phyloP scores from a whole-genome alignment of 2,113 vertebrate species.

The Callospermophilus lateralis region DNA sequence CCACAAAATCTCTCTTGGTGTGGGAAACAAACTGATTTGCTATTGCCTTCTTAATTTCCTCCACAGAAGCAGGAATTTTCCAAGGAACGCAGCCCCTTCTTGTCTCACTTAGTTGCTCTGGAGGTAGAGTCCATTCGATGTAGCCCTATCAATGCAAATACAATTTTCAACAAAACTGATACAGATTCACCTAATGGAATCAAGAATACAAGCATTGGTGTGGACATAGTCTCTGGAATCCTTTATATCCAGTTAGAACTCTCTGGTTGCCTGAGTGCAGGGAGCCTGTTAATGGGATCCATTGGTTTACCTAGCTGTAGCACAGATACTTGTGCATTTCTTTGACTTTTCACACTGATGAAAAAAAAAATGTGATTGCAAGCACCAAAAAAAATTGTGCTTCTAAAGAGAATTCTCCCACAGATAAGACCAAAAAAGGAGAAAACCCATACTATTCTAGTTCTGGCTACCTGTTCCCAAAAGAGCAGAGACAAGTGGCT shows the following conservation, averaged over 20 bases:
- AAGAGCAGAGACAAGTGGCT: neutral
- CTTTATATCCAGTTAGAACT: neutral
- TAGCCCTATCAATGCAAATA: slow-evolving; percentile 66
- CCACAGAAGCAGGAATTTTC: slow-evolving; percentile 78
- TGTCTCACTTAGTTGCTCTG: slow-evolving; percentile 51
- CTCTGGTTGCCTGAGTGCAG: fast-evolving
- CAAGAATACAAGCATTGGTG: neutral
- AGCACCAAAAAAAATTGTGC: neutral
- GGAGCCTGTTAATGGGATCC: neutral
- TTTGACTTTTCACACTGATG: neutral
- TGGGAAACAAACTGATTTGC: slow-evolving; percentile 87
- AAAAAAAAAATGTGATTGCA: neutral
- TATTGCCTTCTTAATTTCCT: slow-evolving; percentile 82
- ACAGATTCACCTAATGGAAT: neutral
- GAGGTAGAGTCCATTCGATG: slow-evolving; percentile 85
- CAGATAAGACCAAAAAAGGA: neutral
- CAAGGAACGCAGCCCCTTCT: slow-evolving; percentile 67
- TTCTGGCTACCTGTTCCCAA: neutral
- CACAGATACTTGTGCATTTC: too few relatives aligned
- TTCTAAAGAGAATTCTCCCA: neutral
- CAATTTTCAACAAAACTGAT: neutral
- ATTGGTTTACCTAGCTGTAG: neutral
- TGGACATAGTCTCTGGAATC: neutral
- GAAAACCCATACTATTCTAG: neutral
- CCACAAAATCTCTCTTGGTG: slow-evolving; percentile 89